These are phyloP conservation scores for Minunthozetes semirufus DNA, from an alignment of 2,888 invertebrate genomes.

Conservation along the genomic window DNA sequence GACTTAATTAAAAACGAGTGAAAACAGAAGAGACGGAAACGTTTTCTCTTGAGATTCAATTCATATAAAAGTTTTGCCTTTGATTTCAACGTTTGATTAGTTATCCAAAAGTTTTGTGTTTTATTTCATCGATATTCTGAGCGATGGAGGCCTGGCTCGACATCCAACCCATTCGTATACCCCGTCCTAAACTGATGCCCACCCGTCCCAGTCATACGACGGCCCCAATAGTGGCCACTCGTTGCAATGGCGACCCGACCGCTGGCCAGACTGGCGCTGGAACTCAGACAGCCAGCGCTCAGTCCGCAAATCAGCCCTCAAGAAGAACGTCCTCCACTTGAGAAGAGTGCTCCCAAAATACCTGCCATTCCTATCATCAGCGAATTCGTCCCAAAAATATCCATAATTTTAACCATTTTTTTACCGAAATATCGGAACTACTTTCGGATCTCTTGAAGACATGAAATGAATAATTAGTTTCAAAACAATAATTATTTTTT, in stretches of 20 bases:
- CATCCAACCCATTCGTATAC: slow-evolving; percentile 73
- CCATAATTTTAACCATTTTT: background rate
- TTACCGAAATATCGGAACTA: too few relatives aligned
- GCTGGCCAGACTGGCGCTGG: background rate
- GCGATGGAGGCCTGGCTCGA: slow-evolving; percentile 77
- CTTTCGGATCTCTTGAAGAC: background rate
- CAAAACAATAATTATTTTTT: too few relatives aligned
- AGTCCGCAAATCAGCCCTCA: background rate
- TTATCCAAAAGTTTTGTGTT: background rate
- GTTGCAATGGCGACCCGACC: background rate
- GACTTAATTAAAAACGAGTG: too few relatives aligned
- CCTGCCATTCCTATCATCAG: background rate
- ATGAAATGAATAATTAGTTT: background rate
- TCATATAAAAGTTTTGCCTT: too few relatives aligned
- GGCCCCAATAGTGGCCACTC: background rate
- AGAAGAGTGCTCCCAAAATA: background rate
- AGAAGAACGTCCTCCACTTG: slow-evolving; percentile 1
- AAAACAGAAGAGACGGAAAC: too few relatives aligned
- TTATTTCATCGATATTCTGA: background rate
- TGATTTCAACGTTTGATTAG: too few relatives aligned
- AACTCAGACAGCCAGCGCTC: background rate
- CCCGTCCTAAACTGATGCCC: slow-evolving; percentile 65
- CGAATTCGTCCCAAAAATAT: background rate
- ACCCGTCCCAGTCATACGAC: background rate
- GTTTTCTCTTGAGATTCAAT: too few relatives aligned